Evolutionary conservation across 2,888 invertebrate species (phyloP).

Genomic region (Bellardia bayeri): DNA sequence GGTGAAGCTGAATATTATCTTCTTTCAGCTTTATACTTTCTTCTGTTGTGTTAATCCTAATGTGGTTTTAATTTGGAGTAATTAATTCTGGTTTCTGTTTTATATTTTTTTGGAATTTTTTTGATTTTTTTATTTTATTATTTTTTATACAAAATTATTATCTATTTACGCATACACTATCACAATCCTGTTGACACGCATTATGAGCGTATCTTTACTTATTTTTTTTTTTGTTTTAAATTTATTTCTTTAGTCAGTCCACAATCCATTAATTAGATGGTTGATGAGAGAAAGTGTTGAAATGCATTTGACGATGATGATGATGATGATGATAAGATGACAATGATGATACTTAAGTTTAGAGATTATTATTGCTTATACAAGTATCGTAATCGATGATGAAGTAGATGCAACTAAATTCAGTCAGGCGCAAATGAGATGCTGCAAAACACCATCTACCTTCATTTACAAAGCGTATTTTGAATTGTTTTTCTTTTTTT

Average conservation of each 20-base stretch:
- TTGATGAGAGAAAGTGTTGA: constrained; percentile 18
- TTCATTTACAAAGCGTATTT: constrained; percentile 63
- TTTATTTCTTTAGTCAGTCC: constrained; percentile 60
- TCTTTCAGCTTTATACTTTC: too few relatives aligned
- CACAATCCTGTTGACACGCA: constrained; percentile 79
- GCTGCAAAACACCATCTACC: constrained; percentile 56
- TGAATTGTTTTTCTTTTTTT: constrained; percentile 17
- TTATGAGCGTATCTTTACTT: constrained; percentile 56
- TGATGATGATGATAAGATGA: constrained; percentile 8
- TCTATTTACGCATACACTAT: constrained; percentile 82
- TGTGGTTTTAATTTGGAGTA: constrained; percentile 53
- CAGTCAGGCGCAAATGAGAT: constrained; percentile 72
- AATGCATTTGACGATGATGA: background rate
- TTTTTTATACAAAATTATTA: constrained; percentile 79
- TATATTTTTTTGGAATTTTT: constrained; percentile 55
- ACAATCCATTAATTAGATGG: constrained; percentile 45
- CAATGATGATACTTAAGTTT: constrained; percentile 54
- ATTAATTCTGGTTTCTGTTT: constrained; percentile 48
- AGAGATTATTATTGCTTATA: constrained; percentile 72
- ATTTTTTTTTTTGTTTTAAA: constrained; percentile 38
- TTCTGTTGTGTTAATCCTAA: constrained; percentile 17
- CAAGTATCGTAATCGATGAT: constrained; percentile 65
- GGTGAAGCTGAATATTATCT: background rate
- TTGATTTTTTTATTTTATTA: constrained; percentile 59
- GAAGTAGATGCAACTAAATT: constrained; percentile 70